A percentile compares a stretch with the other conserved stretches of the same genome.
Conservation (phyloP, 2,888 invertebrate species). For the Drosophila sordidapex region DNA sequence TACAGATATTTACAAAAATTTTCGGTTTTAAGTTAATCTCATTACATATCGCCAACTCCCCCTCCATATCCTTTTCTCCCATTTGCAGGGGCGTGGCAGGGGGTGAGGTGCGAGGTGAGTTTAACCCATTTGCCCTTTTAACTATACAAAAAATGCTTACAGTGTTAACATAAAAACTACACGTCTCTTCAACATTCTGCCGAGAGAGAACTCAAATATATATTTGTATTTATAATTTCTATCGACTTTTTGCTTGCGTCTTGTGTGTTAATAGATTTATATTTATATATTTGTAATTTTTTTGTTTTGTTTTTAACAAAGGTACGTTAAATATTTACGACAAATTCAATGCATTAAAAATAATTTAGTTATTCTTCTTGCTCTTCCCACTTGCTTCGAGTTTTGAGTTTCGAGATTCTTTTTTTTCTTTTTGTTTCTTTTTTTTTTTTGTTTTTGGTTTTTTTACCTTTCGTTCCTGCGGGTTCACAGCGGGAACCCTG, state of each 20-base stretch:
- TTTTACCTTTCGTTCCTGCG: constrained; percentile 63
- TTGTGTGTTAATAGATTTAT: constrained; percentile 67
- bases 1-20: constrained; percentile 73
- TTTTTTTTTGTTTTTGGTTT: neutral
- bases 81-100: neutral
- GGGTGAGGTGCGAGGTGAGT: constrained; percentile 12
- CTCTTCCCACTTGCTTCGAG: constrained; percentile 27
- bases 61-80: neutral
- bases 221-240: constrained; percentile 41
- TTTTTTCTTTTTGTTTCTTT: constrained; percentile 13
- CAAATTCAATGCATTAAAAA: constrained; percentile 78
- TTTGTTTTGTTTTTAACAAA: constrained; percentile 78
- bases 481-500: constrained; percentile 50
- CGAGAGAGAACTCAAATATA: constrained; percentile 50
- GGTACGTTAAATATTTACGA: constrained; percentile 80
- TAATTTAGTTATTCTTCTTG: constrained; percentile 61
- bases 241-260: constrained; percentile 44
- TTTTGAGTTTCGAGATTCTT: constrained; percentile 31
- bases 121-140: constrained; percentile 44
- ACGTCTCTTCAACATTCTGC: constrained; percentile 50
- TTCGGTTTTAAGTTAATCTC: constrained; percentile 20
- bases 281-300: constrained; percentile 36
- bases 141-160: constrained; percentile 75
- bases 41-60: constrained; percentile 9
- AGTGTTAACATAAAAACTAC: constrained; percentile 70